Conservation (phyloP, 1,140 invertebrate species). For the Pogonomyrmex barbatus region DNA sequence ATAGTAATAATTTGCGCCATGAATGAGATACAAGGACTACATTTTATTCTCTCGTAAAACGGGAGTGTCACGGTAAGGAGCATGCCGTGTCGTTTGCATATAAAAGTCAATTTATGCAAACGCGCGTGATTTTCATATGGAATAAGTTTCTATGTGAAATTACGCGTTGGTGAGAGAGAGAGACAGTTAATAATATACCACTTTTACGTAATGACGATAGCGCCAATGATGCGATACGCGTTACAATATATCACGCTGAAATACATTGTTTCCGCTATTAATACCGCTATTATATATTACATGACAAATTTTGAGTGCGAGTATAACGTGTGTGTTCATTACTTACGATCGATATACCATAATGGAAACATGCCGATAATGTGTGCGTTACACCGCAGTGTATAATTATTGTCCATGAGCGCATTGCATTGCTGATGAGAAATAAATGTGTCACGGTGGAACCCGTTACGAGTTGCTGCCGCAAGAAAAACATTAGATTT, state of each 20-base stretch:
- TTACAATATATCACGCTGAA: not conserved
- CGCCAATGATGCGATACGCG: not conserved
- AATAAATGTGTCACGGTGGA: constrained; percentile 62
- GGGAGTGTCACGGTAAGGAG: not conserved
- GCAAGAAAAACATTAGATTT: constrained; percentile 60
- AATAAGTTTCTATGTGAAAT: constrained; percentile 15
- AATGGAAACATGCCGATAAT: constrained; percentile 30
- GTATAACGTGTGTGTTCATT: constrained; percentile 8
- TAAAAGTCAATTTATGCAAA: constrained; percentile 16
- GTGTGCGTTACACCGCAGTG: constrained; percentile 23
- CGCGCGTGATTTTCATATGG: constrained; percentile 4
- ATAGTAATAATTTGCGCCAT: constrained; percentile 32
- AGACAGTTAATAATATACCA: constrained; percentile 23
- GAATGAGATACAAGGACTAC: constrained; percentile 11
- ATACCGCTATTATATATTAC: constrained; percentile 7
- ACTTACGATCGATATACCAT: constrained; percentile 17
- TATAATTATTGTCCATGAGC: constrained; percentile 58
- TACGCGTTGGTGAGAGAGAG: not conserved
- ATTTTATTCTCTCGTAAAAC: constrained; percentile 26
- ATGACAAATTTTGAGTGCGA: constrained; percentile 18
- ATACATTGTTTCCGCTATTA: constrained; percentile 25
- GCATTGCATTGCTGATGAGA: constrained; percentile 62
- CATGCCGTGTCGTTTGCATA: not conserved
- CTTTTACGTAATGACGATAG: not conserved
- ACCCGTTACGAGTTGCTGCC: constrained; percentile 42